Percentiles rank a stretch among this genome's conserved stretches.
phyloP scores from a whole-genome alignment of 2,888 invertebrate species.

The Philereme transversata region DNA sequence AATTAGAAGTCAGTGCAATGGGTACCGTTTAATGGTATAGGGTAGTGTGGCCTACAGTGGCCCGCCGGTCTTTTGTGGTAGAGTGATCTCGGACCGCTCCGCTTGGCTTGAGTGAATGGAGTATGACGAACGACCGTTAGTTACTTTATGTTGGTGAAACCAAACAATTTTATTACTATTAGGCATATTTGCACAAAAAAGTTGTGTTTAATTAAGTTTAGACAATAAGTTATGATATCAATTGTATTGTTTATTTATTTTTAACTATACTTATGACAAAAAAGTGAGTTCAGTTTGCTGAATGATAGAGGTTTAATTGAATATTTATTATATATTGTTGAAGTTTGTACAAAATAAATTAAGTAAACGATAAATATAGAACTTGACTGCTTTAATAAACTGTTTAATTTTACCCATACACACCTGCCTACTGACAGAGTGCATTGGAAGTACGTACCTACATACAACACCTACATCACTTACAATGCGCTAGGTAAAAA shows the following conservation, averaged over 20 bases:
- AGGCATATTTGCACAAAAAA: slow-evolving; percentile 85
- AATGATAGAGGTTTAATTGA: slow-evolving; percentile 84
- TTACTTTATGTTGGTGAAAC: slow-evolving; percentile 74
- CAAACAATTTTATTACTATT: slow-evolving; percentile 79
- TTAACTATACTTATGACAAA: slow-evolving; percentile 81
- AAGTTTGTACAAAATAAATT: slow-evolving; percentile 86
- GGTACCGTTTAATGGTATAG: slow-evolving; percentile 29
- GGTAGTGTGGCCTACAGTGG: slow-evolving; percentile 10
- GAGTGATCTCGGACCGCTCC: slow-evolving; percentile 51
- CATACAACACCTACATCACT: too few species aligned
- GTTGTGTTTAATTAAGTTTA: slow-evolving; percentile 85
- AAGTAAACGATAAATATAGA: slow-evolving; percentile 85
- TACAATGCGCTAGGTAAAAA: too few species aligned
- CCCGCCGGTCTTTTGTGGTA: slow-evolving; percentile 31
- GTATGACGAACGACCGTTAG: slow-evolving; percentile 40
- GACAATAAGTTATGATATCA: slow-evolving; percentile 84
- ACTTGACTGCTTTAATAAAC: slow-evolving; percentile 81
- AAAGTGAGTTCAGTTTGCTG: slow-evolving; percentile 84
- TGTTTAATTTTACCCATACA: slow-evolving; percentile 58
- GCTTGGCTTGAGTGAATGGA: slow-evolving; percentile 44
- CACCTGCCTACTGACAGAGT: too few species aligned
- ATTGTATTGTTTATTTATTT: slow-evolving; percentile 75
- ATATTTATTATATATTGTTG: slow-evolving; percentile 85
- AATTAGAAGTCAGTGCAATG: slow-evolving; percentile 9
- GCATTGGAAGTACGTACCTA: too few species aligned